phyloP scores from a whole-genome alignment of 2,888 invertebrate species.

The Sturmia bella region DNA sequence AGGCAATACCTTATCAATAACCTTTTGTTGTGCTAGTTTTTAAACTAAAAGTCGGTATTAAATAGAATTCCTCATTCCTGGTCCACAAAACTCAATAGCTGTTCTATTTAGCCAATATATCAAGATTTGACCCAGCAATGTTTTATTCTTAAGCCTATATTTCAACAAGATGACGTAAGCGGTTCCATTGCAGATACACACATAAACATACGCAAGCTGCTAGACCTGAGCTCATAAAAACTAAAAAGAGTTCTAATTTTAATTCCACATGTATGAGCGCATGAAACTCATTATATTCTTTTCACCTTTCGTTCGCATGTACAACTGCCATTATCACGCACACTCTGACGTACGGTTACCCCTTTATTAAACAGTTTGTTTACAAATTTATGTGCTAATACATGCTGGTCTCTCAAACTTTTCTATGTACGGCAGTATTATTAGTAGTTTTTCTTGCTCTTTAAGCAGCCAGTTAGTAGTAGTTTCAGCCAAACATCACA shows the following conservation, averaged over 20 bases:
- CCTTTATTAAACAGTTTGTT: conserved; percentile 7
- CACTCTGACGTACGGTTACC: conserved; percentile 3
- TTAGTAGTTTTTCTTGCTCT: conserved; percentile 10
- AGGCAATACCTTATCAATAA: no score
- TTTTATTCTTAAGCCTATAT: no score
- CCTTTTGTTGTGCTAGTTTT: no score
- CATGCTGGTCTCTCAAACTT: background rate
- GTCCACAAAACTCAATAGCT: no score
- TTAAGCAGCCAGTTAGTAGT: conserved; percentile 12
- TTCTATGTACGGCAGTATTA: conserved; percentile 14
- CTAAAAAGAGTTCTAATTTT: background rate
- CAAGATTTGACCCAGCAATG: no score
- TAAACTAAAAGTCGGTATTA: no score
- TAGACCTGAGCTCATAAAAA: background rate
- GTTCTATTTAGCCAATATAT: no score
- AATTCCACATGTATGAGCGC: background rate
- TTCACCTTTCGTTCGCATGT: conserved; percentile 35
- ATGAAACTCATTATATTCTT: conserved; percentile 19
- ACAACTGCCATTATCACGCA: conserved; percentile 37
- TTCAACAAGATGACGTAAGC: no score
- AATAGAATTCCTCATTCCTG: no score
- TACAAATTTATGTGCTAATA: conserved; percentile 12
- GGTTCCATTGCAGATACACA: no score
- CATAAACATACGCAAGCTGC: no score
- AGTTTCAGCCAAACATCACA: conserved; percentile 21